Evolutionary conservation across 1,140 invertebrate genomes (phyloP).

Genomic region (Trichomalopsis sarcophagae): DNA sequence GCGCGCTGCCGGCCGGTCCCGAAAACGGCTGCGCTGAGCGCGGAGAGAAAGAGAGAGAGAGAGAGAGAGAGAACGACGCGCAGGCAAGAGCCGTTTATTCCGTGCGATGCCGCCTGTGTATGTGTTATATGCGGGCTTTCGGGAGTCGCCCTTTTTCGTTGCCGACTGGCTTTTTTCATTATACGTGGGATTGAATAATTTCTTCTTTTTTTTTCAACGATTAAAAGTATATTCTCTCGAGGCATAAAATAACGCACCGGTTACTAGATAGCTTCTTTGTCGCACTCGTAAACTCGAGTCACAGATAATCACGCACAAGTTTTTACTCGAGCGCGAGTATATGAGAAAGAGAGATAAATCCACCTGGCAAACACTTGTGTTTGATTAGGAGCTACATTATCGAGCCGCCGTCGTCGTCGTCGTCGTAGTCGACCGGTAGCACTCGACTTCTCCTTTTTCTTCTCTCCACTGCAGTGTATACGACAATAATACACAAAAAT

Average conservation of each 20-base stretch:
- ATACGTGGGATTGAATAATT: too few species aligned
- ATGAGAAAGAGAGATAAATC: slow-evolving; percentile 30
- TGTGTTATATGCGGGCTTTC: too few species aligned
- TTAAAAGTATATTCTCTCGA: too few species aligned
- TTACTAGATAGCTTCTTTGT: neutral
- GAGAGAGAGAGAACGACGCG: neutral
- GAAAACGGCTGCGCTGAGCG: neutral
- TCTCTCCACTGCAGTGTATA: neutral
- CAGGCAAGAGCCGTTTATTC: neutral
- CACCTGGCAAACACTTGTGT: slow-evolving; percentile 44
- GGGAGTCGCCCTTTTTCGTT: too few species aligned
- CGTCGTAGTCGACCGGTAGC: neutral
- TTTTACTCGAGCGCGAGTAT: too few species aligned
- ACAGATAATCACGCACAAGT: slow-evolving; percentile 6
- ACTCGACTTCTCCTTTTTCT: slow-evolving; percentile 3
- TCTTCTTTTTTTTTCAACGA: too few species aligned
- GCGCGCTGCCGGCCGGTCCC: slow-evolving; percentile 8
- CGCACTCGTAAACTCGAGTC: neutral
- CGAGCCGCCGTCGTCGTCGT: neutral
- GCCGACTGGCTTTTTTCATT: too few species aligned
- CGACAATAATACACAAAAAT: neutral
- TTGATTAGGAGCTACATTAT: slow-evolving; percentile 41
- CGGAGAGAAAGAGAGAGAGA: neutral
- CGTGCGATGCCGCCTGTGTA: too few species aligned
- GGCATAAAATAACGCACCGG: too few species aligned